phyloP scores from a whole-genome alignment of 2,113 vertebrate species.

The Stegastes partitus region DNA sequence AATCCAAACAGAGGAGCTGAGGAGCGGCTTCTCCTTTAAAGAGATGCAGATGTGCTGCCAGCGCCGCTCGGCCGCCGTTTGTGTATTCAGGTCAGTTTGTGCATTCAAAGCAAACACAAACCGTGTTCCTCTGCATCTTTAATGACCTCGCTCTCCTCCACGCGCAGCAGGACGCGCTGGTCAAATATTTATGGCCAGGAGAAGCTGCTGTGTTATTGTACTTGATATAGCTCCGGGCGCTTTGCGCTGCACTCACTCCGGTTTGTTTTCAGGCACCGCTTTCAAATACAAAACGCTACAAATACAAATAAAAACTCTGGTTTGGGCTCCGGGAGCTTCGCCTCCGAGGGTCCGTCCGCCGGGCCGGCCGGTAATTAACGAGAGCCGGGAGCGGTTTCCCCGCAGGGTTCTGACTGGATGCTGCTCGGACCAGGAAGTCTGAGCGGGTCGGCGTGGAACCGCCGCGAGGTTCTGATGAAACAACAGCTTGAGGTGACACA shows the following conservation, averaged over 20 bases:
- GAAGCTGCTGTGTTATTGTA: constrained; percentile 68
- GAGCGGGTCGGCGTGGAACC: no score
- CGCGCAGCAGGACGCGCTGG: constrained; percentile 41
- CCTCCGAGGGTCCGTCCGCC: neutral
- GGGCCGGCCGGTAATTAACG: neutral
- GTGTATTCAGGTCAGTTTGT: constrained; percentile 75
- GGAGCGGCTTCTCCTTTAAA: constrained; percentile 15
- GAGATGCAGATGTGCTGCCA: constrained; percentile 61
- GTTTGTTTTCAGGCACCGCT: constrained; percentile 15
- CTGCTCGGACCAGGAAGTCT: no score
- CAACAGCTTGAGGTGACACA: no score
- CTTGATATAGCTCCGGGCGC: constrained; percentile 66
- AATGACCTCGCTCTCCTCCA: constrained; percentile 55
- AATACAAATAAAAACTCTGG: constrained; percentile 48
- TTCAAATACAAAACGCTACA: constrained; percentile 63
- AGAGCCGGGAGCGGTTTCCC: neutral
- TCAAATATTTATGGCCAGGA: constrained; percentile 74
- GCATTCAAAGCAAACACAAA: constrained; percentile 72
- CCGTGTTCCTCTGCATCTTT: constrained; percentile 72
- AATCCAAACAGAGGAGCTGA: neutral
- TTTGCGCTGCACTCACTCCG: constrained; percentile 43
- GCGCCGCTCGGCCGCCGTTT: constrained; percentile 39
- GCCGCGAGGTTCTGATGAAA: no score
- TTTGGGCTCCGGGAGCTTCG: neutral
- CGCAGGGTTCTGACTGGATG: no score